Evolutionary conservation across 2,113 vertebrate genomes (phyloP), one percentile per base, ranked within the genome.

Genomic region (Rhipidura dahli): DNA sequence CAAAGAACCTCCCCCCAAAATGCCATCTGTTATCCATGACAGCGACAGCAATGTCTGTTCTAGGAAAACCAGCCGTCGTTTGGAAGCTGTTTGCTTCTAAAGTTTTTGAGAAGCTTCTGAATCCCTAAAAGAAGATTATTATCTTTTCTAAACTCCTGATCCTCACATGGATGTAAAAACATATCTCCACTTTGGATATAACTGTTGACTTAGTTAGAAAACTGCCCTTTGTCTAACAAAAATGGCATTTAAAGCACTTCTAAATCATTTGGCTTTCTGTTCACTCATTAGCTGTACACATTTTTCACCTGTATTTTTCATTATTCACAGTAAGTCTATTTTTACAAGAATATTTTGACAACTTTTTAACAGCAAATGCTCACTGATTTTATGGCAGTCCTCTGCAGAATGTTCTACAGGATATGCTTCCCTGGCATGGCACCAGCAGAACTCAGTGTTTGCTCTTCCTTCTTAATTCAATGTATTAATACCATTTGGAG

Each of bases 321-420:
- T 96, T 95, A 93, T 47, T 96, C 90, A 77, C 71, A 80, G 65
- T 40, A 76, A 83, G 59, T 70, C 85, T 93, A 95, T 96, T 94
- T 96, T 96, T 93, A 81, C 39, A 93, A 26, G 84, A 83, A 42
- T 83, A 91, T 96, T 95, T 91, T 96, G 92, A 93, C 96, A 97
- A 94, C 71, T 86, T 95, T 93, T 86, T 86, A 93, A 80, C 79
- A 83, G 79, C 92, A 96, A 92, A 92, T 40, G 51, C 47, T 95
- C 4, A 3, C 76, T 92, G 85, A 90, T 93, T 96, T 94, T 86
- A 81, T 95, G 85, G 35, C 78, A 97, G 59, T 57, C 33, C 42
- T 89, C 72, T 87, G 47, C 51, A 93, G 83, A 92, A 87, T 68
- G 79, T 92, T 90, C 89, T 68, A 47, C 80, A 92, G 65, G 33